Conservation (phyloP, 2,888 invertebrate genomes). For the Phortica magna region DNA sequence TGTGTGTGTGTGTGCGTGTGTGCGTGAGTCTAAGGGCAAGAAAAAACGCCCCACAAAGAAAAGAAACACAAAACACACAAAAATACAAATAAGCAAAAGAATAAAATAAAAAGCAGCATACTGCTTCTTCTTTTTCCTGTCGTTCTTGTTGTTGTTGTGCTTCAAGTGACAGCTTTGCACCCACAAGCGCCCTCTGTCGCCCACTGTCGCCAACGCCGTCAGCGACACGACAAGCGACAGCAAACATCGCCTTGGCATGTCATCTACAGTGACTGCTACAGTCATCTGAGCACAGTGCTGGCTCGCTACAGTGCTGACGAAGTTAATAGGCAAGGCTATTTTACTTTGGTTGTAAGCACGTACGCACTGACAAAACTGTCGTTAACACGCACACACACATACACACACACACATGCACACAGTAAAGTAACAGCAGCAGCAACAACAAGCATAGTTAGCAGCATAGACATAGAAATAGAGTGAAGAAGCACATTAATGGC, state of each 20-base stretch:
- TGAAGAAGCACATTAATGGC: neutral
- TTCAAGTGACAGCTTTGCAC: conserved; percentile 61
- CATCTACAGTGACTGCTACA: conserved; percentile 36
- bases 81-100: conserved; percentile 47
- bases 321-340: neutral
- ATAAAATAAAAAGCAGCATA: conserved; percentile 53
- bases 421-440: neutral
- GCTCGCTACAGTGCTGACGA: conserved; percentile 5
- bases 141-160: conserved; percentile 38
- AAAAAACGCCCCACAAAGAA: conserved; percentile 60
- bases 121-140: conserved; percentile 45
- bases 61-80: conserved; percentile 50
- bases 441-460: conserved; percentile 7
- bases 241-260: conserved; percentile 46
- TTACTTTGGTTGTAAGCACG: neutral
- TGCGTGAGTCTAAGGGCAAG: neutral
- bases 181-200: neutral
- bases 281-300: neutral
- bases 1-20: neutral
- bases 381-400: conserved; percentile 2
- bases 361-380: conserved; percentile 13
- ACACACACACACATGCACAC: neutral
- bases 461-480: conserved; percentile 3
- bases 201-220: conserved; percentile 34
- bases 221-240: conserved; percentile 22